Evolutionary conservation across 2,113 vertebrate species (phyloP).

Genomic region (Burhinus bistriatus): DNA sequence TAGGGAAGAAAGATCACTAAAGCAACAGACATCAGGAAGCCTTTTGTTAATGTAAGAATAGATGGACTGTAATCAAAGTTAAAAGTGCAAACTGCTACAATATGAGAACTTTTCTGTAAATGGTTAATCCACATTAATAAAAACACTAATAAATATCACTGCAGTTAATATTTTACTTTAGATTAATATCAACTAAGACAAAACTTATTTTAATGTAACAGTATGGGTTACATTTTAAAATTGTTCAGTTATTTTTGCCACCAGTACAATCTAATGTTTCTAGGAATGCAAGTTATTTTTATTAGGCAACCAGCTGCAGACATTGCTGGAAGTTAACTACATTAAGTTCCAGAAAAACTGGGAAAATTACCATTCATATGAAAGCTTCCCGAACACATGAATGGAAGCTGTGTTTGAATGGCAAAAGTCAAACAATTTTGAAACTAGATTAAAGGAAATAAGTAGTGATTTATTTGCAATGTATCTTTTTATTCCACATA

Average conservation of each 20-base stretch:
- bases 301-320: constrained; percentile 16
- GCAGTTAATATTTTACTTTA: background rate
- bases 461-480: background rate
- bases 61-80: background rate
- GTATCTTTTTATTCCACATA: background rate
- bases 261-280: background rate
- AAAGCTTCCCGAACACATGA: background rate
- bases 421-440: background rate
- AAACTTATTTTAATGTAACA: background rate
- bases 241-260: background rate
- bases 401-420: background rate
- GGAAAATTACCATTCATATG: constrained; percentile 11
- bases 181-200: background rate
- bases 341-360: constrained; percentile 9
- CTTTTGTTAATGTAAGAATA: background rate
- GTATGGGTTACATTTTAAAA: background rate
- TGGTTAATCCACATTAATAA: background rate
- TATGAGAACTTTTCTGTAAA: background rate
- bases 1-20: background rate
- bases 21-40: background rate
- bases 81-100: background rate
- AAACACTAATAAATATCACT: background rate
- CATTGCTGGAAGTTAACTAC: background rate
- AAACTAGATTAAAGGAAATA: background rate
- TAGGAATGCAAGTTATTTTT: constrained; percentile 51